phyloP scores from a whole-genome alignment of 2,888 invertebrate species.

The Pristionchus entomophagus region DNA sequence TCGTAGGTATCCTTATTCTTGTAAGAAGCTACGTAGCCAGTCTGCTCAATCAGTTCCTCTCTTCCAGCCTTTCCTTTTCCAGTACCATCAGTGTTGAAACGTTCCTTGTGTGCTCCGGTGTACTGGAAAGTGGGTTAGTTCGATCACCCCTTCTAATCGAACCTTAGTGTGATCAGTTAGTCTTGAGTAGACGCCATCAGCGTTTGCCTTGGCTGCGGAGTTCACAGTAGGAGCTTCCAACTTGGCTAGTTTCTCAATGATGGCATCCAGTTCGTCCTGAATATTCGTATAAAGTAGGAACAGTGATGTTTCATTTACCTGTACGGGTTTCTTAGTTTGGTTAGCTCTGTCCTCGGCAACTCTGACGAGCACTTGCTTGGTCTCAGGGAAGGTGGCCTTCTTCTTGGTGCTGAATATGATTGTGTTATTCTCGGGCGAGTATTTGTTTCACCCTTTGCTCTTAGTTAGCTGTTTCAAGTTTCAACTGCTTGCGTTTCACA shows the following conservation, averaged over 20 bases:
- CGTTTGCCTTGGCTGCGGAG: constrained; percentile 69
- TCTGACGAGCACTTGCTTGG: constrained; percentile 70
- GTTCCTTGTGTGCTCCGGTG: constrained; percentile 76
- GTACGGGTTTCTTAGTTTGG: constrained; percentile 70
- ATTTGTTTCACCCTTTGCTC: no score
- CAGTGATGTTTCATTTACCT: constrained; percentile 53
- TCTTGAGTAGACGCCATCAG: constrained; percentile 73
- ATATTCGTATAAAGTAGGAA: constrained; percentile 31
- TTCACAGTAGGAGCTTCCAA: constrained; percentile 72
- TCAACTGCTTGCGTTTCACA: no score
- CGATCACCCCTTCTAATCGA: not conserved
- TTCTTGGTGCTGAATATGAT: constrained; percentile 70
- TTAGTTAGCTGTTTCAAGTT: no score
- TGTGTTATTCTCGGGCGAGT: not conserved
- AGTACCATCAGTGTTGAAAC: constrained; percentile 75
- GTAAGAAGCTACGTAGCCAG: constrained; percentile 76
- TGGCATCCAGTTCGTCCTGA: constrained; percentile 73
- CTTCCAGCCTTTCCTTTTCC: constrained; percentile 76
- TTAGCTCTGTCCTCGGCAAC: constrained; percentile 73
- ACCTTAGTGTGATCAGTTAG: constrained; percentile 74
- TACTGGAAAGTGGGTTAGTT: constrained; percentile 53
- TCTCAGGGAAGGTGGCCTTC: constrained; percentile 75
- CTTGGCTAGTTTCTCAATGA: constrained; percentile 70
- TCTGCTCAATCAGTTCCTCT: constrained; percentile 65
- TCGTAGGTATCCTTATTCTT: constrained; percentile 77